Conservation (phyloP, 2,797 vertebrate species). For the Tokudaia tokunoshimensis region DNA sequence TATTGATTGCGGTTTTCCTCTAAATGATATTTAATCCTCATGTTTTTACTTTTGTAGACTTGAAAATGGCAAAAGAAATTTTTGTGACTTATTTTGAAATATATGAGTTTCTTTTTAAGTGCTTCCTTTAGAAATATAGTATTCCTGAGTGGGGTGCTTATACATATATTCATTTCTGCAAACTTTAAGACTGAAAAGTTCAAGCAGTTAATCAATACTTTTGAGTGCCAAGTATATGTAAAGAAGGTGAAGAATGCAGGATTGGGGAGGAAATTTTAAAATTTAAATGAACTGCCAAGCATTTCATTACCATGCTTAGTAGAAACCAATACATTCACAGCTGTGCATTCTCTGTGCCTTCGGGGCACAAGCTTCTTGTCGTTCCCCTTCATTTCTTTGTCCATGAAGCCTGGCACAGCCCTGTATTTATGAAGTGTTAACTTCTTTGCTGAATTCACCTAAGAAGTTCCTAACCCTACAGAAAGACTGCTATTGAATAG, state of each 20-base stretch:
- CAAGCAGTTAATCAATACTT: slow-evolving; percentile 43
- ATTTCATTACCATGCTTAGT: neutral
- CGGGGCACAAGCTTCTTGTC: neutral
- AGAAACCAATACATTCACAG: neutral
- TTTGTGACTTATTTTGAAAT: slow-evolving; percentile 6
- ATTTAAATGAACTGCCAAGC: neutral
- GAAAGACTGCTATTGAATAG: neutral
- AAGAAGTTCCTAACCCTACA: neutral
- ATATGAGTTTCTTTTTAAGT: neutral
- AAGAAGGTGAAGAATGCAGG: neutral
- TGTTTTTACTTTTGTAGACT: slow-evolving; percentile 13
- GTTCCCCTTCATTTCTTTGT: slow-evolving; percentile 8
- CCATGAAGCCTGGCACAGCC: neutral
- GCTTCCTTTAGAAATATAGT: neutral
- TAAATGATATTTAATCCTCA: neutral
- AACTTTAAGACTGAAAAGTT: slow-evolving; percentile 36
- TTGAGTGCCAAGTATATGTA: slow-evolving; percentile 40
- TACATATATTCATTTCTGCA: slow-evolving; percentile 33
- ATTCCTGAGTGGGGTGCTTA: neutral
- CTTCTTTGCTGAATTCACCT: neutral
- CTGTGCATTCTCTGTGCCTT: neutral
- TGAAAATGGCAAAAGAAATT: neutral
- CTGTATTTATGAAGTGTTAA: neutral
- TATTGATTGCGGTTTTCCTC: neutral
- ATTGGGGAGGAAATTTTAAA: neutral